Percentiles rank a stretch among this genome's conserved stretches.
These are phyloP conservation scores for Coenonympha glycerion DNA, from an alignment of 2,888 invertebrate genomes.

Conservation along the genomic window DNA sequence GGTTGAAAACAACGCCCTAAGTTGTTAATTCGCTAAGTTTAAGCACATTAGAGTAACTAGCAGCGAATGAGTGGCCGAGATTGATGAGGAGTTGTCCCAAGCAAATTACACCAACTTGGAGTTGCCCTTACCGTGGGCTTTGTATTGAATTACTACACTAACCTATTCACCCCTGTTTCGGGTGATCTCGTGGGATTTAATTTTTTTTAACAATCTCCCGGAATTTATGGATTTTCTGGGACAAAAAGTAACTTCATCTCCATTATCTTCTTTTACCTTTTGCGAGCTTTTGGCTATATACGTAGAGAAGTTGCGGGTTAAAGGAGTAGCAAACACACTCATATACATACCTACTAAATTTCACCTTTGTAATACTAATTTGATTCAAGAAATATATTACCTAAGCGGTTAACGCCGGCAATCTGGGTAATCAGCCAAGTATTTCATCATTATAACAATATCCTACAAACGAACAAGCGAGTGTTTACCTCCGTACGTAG, in stretches of 20 bases:
- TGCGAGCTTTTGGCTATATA: no score
- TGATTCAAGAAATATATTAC: background rate
- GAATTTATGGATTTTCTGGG: no score
- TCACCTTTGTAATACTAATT: no score
- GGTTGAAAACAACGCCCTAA: constrained; percentile 15
- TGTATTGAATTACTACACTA: no score
- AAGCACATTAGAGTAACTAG: constrained; percentile 6
- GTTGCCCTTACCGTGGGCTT: background rate
- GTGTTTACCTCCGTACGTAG: background rate
- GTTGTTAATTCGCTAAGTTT: constrained; percentile 14
- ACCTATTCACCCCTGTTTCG: no score
- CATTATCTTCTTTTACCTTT: no score
- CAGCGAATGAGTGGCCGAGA: constrained; percentile 7
- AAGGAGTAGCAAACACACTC: no score
- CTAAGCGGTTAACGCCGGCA: background rate
- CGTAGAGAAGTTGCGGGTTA: no score
- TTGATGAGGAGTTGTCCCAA: background rate
- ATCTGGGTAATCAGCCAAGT: constrained; percentile 6
- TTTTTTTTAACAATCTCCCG: no score
- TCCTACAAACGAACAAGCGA: constrained; percentile 6
- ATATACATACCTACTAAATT: no score
- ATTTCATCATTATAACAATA: constrained; percentile 12
- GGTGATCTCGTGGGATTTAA: no score
- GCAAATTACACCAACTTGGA: background rate
- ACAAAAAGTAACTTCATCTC: no score